phyloP scores from a whole-genome alignment of 2,113 vertebrate species.

The Physeter macrocephalus region DNA sequence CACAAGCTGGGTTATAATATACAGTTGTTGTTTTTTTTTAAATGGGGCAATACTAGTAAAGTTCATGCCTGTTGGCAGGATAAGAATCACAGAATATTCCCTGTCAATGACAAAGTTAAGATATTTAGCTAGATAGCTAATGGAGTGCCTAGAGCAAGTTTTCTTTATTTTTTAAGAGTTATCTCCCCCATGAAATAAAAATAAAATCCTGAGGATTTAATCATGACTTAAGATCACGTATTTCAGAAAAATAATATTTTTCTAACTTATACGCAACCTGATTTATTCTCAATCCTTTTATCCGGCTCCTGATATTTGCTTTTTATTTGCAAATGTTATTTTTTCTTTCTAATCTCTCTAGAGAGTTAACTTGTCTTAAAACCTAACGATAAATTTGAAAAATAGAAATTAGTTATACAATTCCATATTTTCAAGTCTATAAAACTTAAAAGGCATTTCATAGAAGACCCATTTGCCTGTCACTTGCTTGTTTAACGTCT shows the following conservation, averaged over 20 bases:
- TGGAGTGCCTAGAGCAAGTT: background rate
- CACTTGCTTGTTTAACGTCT: background rate
- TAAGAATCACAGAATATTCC: background rate
- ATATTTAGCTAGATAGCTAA: background rate
- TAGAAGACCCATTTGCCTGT: background rate
- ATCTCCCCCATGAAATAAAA: background rate
- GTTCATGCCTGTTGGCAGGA: background rate
- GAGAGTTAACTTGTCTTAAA: constrained; percentile 1
- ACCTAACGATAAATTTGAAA: background rate
- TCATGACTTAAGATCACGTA: background rate
- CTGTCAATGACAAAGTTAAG: background rate
- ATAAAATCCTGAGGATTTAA: background rate
- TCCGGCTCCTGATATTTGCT: background rate
- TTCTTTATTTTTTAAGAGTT: background rate
- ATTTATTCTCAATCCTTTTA: background rate
- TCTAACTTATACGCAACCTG: background rate
- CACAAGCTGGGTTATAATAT: background rate
- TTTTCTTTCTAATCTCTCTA: background rate
- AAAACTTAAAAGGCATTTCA: background rate
- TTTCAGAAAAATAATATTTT: background rate
- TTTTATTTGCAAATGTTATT: background rate
- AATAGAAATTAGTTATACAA: background rate
- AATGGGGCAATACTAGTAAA: background rate
- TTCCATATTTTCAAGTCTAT: background rate
- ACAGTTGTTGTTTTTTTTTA: background rate